A percentile compares a stretch with the other conserved stretches of the same genome.
Evolutionary conservation across 2,797 vertebrate species (phyloP).

Genomic region (Silurus aristotelis): DNA sequence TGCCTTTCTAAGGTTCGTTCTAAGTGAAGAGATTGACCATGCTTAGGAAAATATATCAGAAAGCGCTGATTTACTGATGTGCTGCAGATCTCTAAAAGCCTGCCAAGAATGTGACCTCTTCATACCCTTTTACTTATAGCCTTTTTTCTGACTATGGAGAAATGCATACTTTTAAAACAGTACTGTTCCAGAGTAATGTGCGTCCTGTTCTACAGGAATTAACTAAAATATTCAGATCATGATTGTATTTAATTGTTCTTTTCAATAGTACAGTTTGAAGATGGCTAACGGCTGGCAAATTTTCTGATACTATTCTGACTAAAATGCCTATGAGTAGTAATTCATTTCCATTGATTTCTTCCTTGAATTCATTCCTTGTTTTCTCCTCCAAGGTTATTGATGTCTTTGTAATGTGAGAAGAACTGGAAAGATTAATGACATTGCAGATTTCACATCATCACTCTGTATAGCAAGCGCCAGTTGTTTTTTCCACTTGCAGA

Average conservation of each 20-base stretch:
- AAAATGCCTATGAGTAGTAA: conserved; percentile 1
- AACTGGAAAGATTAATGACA: conserved; percentile 34
- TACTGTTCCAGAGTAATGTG: not conserved
- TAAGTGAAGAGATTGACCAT: conserved; percentile 3
- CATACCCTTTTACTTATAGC: not conserved
- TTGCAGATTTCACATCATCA: conserved; percentile 24
- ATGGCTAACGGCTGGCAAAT: not conserved
- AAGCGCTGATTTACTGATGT: not conserved
- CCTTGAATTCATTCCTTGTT: not conserved
- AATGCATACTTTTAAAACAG: not conserved
- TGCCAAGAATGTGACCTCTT: conserved; percentile 36
- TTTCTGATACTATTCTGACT: not conserved
- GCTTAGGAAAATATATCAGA: not conserved
- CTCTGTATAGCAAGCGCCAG: conserved; percentile 2
- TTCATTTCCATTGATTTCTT: not conserved
- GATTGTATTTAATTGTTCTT: not conserved
- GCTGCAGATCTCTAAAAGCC: conserved; percentile 25
- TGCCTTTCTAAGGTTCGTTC: not conserved
- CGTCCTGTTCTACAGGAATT: not conserved
- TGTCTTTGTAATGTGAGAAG: conserved; percentile 45
- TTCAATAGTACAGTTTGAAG: not conserved
- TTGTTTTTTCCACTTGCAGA: conserved; percentile 48
- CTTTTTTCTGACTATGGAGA: not conserved
- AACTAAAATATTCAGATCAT: not conserved
- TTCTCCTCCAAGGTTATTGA: conserved; percentile 15